Evolutionary conservation across 2,113 vertebrate species (phyloP).

Genomic region (Oophaga pumilio): DNA sequence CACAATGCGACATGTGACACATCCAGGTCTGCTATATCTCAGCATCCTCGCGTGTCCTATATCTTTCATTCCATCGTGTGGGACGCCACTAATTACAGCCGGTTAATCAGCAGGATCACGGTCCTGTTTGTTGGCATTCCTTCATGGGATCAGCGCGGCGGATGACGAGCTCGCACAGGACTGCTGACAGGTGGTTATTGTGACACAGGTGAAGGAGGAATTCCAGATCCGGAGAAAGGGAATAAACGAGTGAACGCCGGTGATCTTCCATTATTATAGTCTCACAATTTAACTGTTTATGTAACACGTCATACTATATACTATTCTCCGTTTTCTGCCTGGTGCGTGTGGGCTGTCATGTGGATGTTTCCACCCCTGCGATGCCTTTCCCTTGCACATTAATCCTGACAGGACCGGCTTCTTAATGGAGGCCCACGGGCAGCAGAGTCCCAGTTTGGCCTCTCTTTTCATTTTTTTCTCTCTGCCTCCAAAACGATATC

Average conservation of each 20-base stretch:
- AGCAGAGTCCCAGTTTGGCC: too few relatives aligned
- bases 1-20: neutral
- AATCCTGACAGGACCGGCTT: too few relatives aligned
- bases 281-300: neutral
- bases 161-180: neutral
- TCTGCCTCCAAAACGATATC: too few relatives aligned
- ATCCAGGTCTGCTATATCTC: neutral
- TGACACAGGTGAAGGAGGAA: conserved; percentile 3
- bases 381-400: too few relatives aligned
- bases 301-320: neutral
- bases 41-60: neutral
- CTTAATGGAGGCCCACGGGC: too few relatives aligned
- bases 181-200: neutral
- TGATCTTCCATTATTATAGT: neutral
- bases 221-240: neutral
- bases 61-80: neutral
- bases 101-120: neutral
- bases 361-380: too few relatives aligned
- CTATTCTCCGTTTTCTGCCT: neutral
- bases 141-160: neutral
- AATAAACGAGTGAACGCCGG: neutral
- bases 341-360: neutral
- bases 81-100: conserved; percentile 18
- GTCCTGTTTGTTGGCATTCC: conserved; percentile 17
- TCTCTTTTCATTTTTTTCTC: too few relatives aligned